These are phyloP conservation scores for Drosophila arizonae DNA, from an alignment of 1,140 invertebrate genomes.

Conservation along the genomic window DNA sequence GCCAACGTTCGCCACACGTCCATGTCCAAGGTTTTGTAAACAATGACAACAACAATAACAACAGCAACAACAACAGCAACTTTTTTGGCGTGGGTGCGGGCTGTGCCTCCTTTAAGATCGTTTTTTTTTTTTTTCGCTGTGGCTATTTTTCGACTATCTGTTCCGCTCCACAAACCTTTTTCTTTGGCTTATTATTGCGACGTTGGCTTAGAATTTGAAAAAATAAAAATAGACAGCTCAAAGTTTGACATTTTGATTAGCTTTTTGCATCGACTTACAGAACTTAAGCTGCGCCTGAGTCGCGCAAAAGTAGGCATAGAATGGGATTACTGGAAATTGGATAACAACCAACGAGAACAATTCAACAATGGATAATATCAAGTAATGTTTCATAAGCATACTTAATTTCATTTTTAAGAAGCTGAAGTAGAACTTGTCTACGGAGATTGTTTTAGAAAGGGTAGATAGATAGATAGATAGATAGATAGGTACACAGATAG, in stretches of 20 bases:
- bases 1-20: slow-evolving; percentile 57
- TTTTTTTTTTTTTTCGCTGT: slow-evolving; percentile 20
- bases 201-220: slow-evolving; percentile 30
- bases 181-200: slow-evolving; percentile 31
- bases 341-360: too few relatives aligned
- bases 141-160: slow-evolving; percentile 38
- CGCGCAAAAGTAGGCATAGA: background rate
- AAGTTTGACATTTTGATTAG: background rate
- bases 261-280: background rate
- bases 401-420: too few relatives aligned
- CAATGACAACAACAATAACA: slow-evolving; percentile 23
- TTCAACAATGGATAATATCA: too few relatives aligned
- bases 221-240: background rate
- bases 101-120: slow-evolving; percentile 38
- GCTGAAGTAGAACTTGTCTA: too few relatives aligned
- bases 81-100: slow-evolving; percentile 66
- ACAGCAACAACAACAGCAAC: slow-evolving; percentile 16
- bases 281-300: background rate
- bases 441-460: too few relatives aligned
- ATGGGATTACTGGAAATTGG: background rate
- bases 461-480: too few relatives aligned
- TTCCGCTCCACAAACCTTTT: slow-evolving; percentile 67
- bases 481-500: too few relatives aligned
- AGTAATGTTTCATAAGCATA: too few relatives aligned
- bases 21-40: slow-evolving; percentile 78